Base-by-base conservation (phyloP, 2,797 vertebrate genomes). In the Lagocephalus sceleratus region DNA sequence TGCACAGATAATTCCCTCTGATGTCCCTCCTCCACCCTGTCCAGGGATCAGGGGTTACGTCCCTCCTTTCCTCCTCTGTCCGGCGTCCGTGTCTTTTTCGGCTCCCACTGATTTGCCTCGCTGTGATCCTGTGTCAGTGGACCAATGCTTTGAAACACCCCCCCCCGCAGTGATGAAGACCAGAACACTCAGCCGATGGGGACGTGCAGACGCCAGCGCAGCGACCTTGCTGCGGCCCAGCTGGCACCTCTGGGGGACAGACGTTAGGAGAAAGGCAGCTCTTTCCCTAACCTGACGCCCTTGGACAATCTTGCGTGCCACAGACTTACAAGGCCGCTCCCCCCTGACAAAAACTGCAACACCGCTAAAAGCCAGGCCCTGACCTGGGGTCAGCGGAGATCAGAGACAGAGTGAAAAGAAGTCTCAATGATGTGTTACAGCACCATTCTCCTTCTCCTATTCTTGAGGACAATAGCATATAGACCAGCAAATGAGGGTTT, bases 291-390 rank as follows among this genome's bases (percentile, higher is more conserved):
- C 73, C 77, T 51, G 45, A 61, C 67, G 53, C 63, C 68, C 64
- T 46, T 46, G 25, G 40, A 56, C 2, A 32, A 60, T 60, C 58
- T 65, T 48, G 2, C 35, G 64, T 56, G 69, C 46, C 49, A 56
- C 63, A 47, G 47, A 56, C 52, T 52, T 60, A 45, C 76, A 71
- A 75, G 56, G 58, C 47, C 22, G 38, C 20, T 58, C 55, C 63
- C 63, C 44, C 60, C 21, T 12, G 54, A 57, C 76, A 46, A 20
- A 63, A 58, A 60, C 54, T 64, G 71, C 63, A 62, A 78, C 60
- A 72, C 68, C 50, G 74, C 60, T 87, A 82, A 83, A 87, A 87
- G 76, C 67, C 54, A 35, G 65, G 25, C 19, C 57, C 64, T 66
- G 48, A 77, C 54, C 60, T 53, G 62, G 58, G 75, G 73, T 73